phyloP scores from a whole-genome alignment of 1,140 invertebrate genomes.

The Eumeta japonica region DNA sequence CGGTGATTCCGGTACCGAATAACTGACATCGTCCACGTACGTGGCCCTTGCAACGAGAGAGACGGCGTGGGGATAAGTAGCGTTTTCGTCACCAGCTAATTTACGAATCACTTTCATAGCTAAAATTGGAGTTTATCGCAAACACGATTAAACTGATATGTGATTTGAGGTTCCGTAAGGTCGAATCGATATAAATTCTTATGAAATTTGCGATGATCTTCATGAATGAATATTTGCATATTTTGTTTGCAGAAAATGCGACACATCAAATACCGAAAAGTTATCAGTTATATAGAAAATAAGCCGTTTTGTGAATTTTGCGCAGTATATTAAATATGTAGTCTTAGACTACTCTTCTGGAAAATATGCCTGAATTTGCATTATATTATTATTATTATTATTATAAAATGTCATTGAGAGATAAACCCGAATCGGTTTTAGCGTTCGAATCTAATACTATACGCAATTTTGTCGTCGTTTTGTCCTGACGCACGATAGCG shows the following conservation, averaged over 20 bases:
- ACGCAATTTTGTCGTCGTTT: too few species aligned
- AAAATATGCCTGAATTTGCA: too few species aligned
- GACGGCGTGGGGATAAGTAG: not conserved
- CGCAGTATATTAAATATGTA: too few species aligned
- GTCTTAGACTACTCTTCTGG: too few species aligned
- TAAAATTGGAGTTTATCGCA: not conserved
- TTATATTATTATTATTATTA: too few species aligned
- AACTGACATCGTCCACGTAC: not conserved
- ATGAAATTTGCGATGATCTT: conserved; percentile 3
- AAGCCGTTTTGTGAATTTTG: not conserved
- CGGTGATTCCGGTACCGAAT: not conserved
- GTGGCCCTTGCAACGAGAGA: not conserved
- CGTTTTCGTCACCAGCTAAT: not conserved
- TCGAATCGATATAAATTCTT: not conserved
- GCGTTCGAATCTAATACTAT: too few species aligned
- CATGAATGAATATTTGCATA: too few species aligned
- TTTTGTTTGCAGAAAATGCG: conserved; percentile 8
- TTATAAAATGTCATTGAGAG: too few species aligned
- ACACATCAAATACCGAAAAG: not conserved
- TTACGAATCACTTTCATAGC: not conserved
- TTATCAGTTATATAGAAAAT: not conserved
- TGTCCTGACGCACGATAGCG: too few species aligned
- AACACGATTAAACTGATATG: not conserved
- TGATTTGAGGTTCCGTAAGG: not conserved
- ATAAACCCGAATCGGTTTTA: too few species aligned